Evolutionary conservation across 2,797 vertebrate genomes (phyloP).

Genomic region (Danio tinwini): DNA sequence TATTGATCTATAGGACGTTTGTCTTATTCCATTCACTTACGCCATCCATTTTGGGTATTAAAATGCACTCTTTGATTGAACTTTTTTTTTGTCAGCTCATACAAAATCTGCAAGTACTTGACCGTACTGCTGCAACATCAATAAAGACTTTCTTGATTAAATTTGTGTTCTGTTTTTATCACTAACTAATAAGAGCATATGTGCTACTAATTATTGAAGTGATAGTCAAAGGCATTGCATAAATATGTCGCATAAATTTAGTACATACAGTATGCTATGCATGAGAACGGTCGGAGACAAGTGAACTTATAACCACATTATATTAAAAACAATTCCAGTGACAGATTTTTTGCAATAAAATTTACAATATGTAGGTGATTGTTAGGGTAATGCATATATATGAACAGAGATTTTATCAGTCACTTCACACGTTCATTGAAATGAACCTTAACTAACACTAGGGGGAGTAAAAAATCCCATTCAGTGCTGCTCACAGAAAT

Average conservation of each 20-base stretch:
- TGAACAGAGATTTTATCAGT: not conserved
- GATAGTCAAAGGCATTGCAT: not conserved
- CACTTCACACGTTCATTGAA: too few relatives aligned
- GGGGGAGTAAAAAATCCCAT: constrained; percentile 60
- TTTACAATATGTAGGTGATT: not conserved
- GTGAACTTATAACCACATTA: not conserved
- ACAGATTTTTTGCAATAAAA: not conserved
- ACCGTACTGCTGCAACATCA: constrained; percentile 93
- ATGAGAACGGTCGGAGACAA: not conserved
- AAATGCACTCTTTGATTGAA: constrained; percentile 91
- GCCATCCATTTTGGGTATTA: constrained; percentile 87
- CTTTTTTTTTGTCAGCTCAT: constrained; percentile 86
- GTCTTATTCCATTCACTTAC: constrained; percentile 86
- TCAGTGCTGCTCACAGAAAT: not conserved
- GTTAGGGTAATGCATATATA: not conserved
- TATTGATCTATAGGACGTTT: constrained; percentile 78
- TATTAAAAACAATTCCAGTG: not conserved
- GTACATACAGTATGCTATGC: not conserved
- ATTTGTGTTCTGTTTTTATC: constrained; percentile 45
- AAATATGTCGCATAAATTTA: not conserved
- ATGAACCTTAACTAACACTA: constrained; percentile 60
- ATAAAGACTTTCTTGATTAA: constrained; percentile 88
- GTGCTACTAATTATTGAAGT: not conserved
- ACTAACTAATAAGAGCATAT: constrained; percentile 36
- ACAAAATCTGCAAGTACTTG: constrained; percentile 89